Evolutionary conservation across 1,140 invertebrate genomes (phyloP), one percentile per base, ranked within the genome.

Genomic region (Stegodyphus dumicola): DNA sequence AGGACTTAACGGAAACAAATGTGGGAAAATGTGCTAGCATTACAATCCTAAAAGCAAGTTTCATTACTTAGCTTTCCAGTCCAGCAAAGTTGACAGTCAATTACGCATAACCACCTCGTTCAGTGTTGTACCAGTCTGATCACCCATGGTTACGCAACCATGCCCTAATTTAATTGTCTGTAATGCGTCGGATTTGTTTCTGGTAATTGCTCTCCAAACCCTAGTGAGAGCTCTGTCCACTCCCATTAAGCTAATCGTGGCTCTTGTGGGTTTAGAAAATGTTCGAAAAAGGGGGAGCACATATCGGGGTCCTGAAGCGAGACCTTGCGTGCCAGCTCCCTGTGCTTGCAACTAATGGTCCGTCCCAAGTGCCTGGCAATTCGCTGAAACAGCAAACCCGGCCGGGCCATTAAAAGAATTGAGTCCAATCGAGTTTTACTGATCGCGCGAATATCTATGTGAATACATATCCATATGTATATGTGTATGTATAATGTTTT

Each of bases 341-440:
- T 60, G 9, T 60, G 15, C 56, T 60, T 33, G 69, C 69, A 71
- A 83, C 49, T 83, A 83, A 83, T 83, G 80, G 71, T 51, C 80
- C 71, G 71, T 74, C 60, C 65, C 52, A 60, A 60, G 17, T 71
- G 52, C 70, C 53, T 49, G 15, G 15, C 56, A 15, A 11, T 15
- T 60, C 53, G 52, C 33, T 74, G 54, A 75, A 83, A 75, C 60
- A 65, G 15, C 54, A 73, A 81, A 73, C 64, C 49, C 15, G 15
- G 49, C 10, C 9, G 9, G n/a, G 56, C 80, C 80, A 83, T 83
- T 83, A 83, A 74, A 74, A 74, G 71, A 75, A 83, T 83, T 83
- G 71, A 60, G 56, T 60, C 15, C 9, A 60, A 60, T 11, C 51
- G 70, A 53, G 17, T 71, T 49, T 13, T 33, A 33, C 33, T 33